Evolutionary conservation across 2,888 invertebrate genomes (phyloP).

Genomic region (Agrochola litura): DNA sequence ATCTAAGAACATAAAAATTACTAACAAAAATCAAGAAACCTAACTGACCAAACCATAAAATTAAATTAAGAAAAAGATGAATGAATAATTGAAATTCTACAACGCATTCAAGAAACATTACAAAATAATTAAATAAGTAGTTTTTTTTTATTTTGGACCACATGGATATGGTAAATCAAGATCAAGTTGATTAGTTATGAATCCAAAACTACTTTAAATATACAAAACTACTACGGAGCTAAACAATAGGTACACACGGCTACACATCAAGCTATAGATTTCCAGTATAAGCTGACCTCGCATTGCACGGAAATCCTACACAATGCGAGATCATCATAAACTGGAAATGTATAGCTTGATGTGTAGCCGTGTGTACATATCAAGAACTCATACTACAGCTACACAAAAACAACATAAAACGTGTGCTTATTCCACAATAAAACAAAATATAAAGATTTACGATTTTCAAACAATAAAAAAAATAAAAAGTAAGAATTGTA

Average conservation of each 20-base stretch:
- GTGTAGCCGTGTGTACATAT: background rate
- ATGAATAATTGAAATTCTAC: background rate
- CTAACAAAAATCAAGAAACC: background rate
- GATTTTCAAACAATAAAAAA: background rate
- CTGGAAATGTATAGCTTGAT: no score
- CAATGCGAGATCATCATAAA: no score
- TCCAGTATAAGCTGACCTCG: no score
- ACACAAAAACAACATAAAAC: slow-evolving; percentile 16
- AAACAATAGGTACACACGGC: background rate
- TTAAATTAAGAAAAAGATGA: background rate
- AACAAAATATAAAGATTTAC: slow-evolving; percentile 5
- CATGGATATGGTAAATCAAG: background rate
- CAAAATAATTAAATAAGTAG: background rate
- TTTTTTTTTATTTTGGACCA: background rate
- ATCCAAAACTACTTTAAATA: background rate
- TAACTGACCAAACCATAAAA: background rate
- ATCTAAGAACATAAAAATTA: background rate
- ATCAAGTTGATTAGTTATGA: background rate
- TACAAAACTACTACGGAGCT: background rate
- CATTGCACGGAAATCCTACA: no score
- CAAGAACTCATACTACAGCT: background rate
- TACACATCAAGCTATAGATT: no score
- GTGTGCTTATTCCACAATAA: slow-evolving; percentile 26
- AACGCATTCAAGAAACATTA: background rate
- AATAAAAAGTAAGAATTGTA: background rate